phyloP scores from a whole-genome alignment of 2,113 vertebrate genomes.

The Anseranas semipalmata region DNA sequence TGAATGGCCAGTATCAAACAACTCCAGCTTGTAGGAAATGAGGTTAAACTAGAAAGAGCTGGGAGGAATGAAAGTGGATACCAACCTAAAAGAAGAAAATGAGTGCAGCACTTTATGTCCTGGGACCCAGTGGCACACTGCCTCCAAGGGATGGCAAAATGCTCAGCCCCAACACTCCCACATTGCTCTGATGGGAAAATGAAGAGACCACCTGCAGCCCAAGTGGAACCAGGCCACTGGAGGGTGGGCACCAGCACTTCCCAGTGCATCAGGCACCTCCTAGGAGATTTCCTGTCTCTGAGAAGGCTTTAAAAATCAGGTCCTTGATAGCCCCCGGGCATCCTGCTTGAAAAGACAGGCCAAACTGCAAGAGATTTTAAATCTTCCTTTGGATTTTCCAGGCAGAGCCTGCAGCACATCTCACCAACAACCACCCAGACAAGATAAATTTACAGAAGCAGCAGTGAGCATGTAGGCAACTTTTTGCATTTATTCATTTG shows the following conservation, averaged over 20 bases:
- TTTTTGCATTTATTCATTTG: conserved; percentile 7
- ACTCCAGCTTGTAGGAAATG: neutral
- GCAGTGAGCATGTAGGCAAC: neutral
- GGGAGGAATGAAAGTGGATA: neutral
- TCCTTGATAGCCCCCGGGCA: neutral
- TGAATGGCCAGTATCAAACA: neutral
- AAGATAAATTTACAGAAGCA: neutral
- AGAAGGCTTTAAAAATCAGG: neutral
- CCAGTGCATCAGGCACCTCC: neutral
- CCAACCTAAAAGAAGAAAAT: neutral
- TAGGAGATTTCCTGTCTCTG: conserved; percentile 13
- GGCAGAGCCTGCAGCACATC: neutral
- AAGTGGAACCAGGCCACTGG: neutral
- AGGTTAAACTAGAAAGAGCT: neutral
- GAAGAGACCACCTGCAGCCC: accelerated
- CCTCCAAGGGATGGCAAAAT: neutral
- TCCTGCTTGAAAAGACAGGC: neutral
- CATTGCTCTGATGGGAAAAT: neutral
- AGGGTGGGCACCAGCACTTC: neutral
- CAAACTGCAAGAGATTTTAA: conserved; percentile 2
- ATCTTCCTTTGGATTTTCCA: conserved; percentile 13
- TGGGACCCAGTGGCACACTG: neutral
- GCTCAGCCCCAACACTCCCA: neutral
- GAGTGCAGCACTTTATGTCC: neutral
- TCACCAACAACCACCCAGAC: neutral